A percentile compares a stretch with the other conserved stretches of the same genome.
phyloP scores from a whole-genome alignment of 1,140 invertebrate genomes.

The Camponotus floridanus region DNA sequence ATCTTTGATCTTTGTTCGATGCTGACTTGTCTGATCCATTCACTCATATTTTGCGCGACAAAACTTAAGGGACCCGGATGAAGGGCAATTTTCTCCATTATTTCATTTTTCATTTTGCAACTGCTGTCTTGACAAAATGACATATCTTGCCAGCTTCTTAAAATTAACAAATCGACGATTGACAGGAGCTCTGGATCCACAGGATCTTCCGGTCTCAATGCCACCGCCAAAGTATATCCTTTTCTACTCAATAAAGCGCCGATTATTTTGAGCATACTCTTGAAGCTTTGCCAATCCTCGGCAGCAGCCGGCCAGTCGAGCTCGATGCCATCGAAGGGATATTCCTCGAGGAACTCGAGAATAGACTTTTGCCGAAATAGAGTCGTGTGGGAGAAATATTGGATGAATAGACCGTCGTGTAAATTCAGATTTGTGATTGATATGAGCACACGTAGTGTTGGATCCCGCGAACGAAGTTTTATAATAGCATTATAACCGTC shows the following conservation, averaged over 20 bases:
- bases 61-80: conserved; percentile 79
- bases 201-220: conserved; percentile 75
- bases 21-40: conserved; percentile 81
- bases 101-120: conserved; percentile 68
- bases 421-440: conserved; percentile 72
- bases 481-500: conserved; percentile 87
- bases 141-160: conserved; percentile 81
- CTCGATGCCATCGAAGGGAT: conserved; percentile 89
- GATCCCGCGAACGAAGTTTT: conserved; percentile 87
- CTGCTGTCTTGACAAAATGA: neutral
- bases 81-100: conserved; percentile 69
- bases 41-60: conserved; percentile 70
- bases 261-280: conserved; percentile 68
- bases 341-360: conserved; percentile 85
- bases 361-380: conserved; percentile 79
- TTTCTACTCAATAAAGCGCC: conserved; percentile 65
- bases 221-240: conserved; percentile 76
- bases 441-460: conserved; percentile 85
- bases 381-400: conserved; percentile 60
- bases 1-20: conserved; percentile 87
- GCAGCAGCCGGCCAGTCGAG: conserved; percentile 87
- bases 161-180: conserved; percentile 78
- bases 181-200: conserved; percentile 76
- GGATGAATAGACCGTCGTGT: conserved; percentile 66
- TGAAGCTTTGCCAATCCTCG: conserved; percentile 63